Base-by-base conservation (phyloP, 1,140 invertebrate species). In the Aphaenogaster ashmeadi region DNA sequence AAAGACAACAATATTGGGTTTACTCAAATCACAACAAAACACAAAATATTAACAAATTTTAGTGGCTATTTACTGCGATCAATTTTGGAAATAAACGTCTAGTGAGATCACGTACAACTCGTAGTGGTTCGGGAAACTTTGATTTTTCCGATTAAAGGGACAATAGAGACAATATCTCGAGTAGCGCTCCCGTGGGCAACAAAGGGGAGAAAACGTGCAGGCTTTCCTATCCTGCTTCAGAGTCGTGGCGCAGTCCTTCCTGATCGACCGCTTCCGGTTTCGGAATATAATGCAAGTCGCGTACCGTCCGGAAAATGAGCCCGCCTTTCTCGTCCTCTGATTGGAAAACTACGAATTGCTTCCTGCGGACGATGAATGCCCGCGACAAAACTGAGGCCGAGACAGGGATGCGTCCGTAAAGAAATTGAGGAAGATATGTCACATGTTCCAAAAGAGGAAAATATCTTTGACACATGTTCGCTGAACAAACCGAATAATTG, bases 301-400 rank as follows among this genome's bases (percentile, higher is more conserved):
- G 86, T 90, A 86, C 81, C 54, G 6, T 52, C 67, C 71, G 86
- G 83, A 86, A 87, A 87, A 92, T 91, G 89, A 88, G 83, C 78
- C 80, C 81, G 90, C 60, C 77, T 88, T 81, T 85, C 60, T 87
- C 86, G 69, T 90, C 64, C 71, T 71, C 89, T 89, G 90, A 91
- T 91, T 91, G 90, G 90, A 91, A 91, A 91, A 91, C 90, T 91
- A 92, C 90, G 88, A 88, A 91, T 91, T 90, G 91, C 90, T 92
- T 91, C 90, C 79, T 81, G 72, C 78, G 71, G 67, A 87, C 89
- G 89, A 91, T 89, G 60, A 79, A 91, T 91, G 69, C n/a, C 44
- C 64, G 44, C 18, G 64, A 90, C 90, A 74, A 86, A 90, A 86
- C 75, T 56, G 27, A 36, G 47, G 38, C 71, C 60, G 38, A 62